Conservation (phyloP, 2,113 vertebrate genomes). For the Pungitius pungitius region DNA sequence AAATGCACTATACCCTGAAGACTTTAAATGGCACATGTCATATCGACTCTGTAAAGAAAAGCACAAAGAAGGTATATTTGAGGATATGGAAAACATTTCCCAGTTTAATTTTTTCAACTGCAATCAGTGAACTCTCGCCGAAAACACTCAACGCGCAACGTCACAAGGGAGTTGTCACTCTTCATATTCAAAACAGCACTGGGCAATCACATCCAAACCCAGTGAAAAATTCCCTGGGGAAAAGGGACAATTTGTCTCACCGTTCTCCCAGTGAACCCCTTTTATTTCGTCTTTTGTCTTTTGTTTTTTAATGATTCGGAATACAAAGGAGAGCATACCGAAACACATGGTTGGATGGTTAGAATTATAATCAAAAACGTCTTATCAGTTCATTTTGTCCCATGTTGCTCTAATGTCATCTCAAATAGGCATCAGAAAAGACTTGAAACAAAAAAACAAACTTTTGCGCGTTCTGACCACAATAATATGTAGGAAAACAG, state of each 20-base stretch:
- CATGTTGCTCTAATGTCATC: neutral
- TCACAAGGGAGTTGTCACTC: neutral
- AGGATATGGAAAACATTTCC: neutral
- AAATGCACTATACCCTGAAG: constrained; percentile 1
- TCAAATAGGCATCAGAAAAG: neutral
- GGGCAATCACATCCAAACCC: constrained; percentile 2
- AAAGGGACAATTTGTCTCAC: neutral
- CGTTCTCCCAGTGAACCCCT: neutral
- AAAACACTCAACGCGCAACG: constrained; percentile 22
- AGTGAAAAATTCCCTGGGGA: constrained; percentile 9
- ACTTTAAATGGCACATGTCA: neutral
- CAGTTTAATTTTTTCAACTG: neutral
- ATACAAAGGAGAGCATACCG: neutral
- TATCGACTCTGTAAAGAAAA: neutral
- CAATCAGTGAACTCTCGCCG: constrained; percentile 14
- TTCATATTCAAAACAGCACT: constrained; percentile 10
- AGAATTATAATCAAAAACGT: constrained; percentile 10
- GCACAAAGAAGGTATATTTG: neutral
- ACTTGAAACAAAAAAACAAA: neutral
- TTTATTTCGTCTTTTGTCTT: constrained; percentile 1
- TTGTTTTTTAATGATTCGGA: neutral
- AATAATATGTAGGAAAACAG: neutral
- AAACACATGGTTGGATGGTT: neutral
- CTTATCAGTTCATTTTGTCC: neutral
- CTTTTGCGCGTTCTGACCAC: constrained; percentile 5